These are phyloP conservation scores for Onthophagus taurus DNA, from an alignment of 1,140 invertebrate genomes.

Conservation along the genomic window DNA sequence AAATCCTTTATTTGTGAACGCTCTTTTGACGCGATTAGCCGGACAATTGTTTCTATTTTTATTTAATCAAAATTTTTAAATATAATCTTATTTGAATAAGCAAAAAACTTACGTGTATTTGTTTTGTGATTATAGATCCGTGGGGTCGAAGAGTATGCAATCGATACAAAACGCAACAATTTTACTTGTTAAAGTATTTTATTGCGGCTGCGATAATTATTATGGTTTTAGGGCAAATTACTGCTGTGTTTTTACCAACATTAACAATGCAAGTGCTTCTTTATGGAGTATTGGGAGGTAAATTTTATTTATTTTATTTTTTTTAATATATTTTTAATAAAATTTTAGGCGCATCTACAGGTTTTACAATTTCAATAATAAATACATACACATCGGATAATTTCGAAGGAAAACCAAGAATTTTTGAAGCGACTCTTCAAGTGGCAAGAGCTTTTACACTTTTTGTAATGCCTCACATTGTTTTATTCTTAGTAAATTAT, in stretches of 20 bases:
- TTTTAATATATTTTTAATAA: not conserved
- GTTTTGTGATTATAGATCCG: constrained; percentile 1
- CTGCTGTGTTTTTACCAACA: not conserved
- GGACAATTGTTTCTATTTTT: not conserved
- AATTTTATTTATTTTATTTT: constrained; percentile 1
- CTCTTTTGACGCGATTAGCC: too few relatives aligned
- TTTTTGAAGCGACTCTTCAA: not conserved
- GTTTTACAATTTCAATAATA: not conserved
- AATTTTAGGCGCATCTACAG: constrained; percentile 3
- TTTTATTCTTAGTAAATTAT: not conserved
- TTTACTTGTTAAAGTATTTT: too few relatives aligned
- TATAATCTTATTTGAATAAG: not conserved
- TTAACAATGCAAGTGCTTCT: constrained; percentile 1
- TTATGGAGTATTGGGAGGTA: constrained; percentile 7
- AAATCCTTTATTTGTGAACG: too few relatives aligned
- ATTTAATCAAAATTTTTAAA: not conserved
- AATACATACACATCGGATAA: constrained; percentile 3
- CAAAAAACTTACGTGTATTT: too few relatives aligned
- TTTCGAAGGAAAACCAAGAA: constrained; percentile 4
- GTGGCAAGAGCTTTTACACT: constrained; percentile 1
- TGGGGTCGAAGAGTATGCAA: constrained; percentile 3
- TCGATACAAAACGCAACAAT: too few relatives aligned
- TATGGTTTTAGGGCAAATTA: not conserved
- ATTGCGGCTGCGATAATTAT: not conserved
- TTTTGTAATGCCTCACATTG: constrained; percentile 5